These are phyloP conservation scores for Cheirogaleus medius DNA, from an alignment of 2,113 vertebrate genomes.

Conservation along the genomic window DNA sequence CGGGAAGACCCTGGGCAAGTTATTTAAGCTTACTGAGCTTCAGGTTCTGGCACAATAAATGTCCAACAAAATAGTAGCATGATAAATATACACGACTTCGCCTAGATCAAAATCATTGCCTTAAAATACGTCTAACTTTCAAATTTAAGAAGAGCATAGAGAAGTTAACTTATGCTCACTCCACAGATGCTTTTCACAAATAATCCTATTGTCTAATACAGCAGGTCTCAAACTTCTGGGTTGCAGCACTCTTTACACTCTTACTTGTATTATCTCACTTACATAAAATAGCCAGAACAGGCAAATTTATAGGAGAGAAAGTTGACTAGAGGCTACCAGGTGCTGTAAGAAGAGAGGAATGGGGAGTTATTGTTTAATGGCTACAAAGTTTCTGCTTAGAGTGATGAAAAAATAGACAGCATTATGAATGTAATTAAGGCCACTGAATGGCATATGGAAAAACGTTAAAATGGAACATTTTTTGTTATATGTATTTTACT, in stretches of 20 bases:
- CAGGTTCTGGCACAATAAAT: neutral
- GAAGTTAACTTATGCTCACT: neutral
- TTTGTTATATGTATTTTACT: neutral
- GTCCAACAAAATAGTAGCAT: neutral
- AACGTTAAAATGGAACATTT: neutral
- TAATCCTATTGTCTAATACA: neutral
- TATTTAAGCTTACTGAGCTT: too few species aligned
- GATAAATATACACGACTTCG: neutral
- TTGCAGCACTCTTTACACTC: neutral
- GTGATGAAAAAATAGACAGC: neutral
- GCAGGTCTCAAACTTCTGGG: neutral
- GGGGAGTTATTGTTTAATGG: neutral
- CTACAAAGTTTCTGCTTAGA: neutral
- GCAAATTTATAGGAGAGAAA: neutral
- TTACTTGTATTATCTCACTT: neutral
- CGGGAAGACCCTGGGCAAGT: neutral
- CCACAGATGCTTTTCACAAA: neutral
- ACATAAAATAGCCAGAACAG: neutral
- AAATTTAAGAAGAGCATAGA: neutral
- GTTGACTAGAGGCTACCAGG: neutral
- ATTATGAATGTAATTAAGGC: neutral
- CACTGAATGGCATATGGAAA: neutral
- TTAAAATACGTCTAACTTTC: neutral
- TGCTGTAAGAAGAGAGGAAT: rapidly evolving
- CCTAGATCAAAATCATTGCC: neutral